These are phyloP conservation scores for Sarcophaga rosellei DNA, from an alignment of 2,888 invertebrate genomes.

Conservation along the genomic window DNA sequence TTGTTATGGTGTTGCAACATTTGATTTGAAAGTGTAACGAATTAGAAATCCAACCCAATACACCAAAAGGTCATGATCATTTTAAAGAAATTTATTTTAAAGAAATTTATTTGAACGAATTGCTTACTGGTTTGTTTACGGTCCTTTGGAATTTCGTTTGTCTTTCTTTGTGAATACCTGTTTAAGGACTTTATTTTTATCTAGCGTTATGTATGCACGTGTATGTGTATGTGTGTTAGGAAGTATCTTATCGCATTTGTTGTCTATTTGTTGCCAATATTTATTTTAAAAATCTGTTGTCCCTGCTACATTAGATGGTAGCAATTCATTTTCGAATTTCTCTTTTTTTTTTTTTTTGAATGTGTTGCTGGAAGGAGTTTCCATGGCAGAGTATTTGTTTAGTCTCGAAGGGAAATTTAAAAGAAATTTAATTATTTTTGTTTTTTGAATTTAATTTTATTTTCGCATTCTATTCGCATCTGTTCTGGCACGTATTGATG, in stretches of 20 bases:
- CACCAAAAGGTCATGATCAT: background rate
- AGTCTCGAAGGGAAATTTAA: background rate
- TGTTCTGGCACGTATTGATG: background rate
- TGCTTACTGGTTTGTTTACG: background rate
- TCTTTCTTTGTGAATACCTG: background rate
- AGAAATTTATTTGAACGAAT: background rate
- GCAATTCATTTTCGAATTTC: too few relatives aligned
- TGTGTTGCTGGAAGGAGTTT: too few relatives aligned
- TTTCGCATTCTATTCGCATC: background rate
- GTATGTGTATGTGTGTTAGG: background rate
- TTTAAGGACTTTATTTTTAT: background rate
- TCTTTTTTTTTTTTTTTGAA: too few relatives aligned
- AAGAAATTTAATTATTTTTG: background rate
- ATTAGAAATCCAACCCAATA: constrained; percentile 15
- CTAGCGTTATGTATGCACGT: background rate
- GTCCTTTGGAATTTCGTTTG: too few relatives aligned
- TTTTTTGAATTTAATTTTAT: background rate
- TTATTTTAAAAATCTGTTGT: constrained; percentile 5
- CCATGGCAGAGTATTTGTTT: background rate
- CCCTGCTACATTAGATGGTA: background rate
- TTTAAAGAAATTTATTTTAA: background rate
- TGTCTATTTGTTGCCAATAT: constrained; percentile 26
- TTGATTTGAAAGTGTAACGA: constrained; percentile 45
- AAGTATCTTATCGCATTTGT: background rate
- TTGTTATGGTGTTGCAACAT: constrained; percentile 10